Evolutionary conservation across 2,113 vertebrate species (phyloP).

Genomic region (Thalassarche chlororhynchos): DNA sequence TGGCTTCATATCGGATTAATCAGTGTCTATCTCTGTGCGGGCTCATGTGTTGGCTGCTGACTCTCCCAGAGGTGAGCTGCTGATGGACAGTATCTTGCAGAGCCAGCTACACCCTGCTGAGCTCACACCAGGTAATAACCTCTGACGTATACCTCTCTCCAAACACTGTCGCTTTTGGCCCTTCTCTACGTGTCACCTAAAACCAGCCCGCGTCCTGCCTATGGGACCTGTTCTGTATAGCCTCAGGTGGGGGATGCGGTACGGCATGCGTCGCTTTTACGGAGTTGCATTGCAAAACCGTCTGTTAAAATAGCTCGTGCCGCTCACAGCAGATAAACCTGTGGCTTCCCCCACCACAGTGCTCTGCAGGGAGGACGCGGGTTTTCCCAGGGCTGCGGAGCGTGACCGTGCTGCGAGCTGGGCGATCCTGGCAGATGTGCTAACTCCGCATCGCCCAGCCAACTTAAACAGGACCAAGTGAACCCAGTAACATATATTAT

Average conservation of each 20-base stretch:
- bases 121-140: not conserved
- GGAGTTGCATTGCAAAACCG: not conserved
- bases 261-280: rapidly evolving
- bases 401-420: not conserved
- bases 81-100: not conserved
- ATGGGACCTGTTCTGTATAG: rapidly evolving
- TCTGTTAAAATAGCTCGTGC: rapidly evolving
- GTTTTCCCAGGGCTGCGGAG: not conserved
- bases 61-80: not conserved
- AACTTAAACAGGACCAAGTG: slow-evolving; percentile 38
- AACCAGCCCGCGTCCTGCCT: not conserved
- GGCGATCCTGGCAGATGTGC: not conserved
- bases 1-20: rapidly evolving
- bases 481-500: not conserved
- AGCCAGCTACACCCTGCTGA: not conserved
- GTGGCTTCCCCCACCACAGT: rapidly evolving
- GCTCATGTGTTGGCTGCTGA: rapidly evolving
- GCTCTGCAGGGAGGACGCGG: not conserved
- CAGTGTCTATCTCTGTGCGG: not conserved
- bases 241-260: rapidly evolving
- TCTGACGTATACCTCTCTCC: not conserved
- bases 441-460: not conserved
- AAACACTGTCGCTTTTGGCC: rapidly evolving
- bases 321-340: rapidly evolving
- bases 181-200: rapidly evolving